Evolutionary conservation across 23 tunicate species (phyloP).

Genomic region (Trididemnum miniatum): DNA sequence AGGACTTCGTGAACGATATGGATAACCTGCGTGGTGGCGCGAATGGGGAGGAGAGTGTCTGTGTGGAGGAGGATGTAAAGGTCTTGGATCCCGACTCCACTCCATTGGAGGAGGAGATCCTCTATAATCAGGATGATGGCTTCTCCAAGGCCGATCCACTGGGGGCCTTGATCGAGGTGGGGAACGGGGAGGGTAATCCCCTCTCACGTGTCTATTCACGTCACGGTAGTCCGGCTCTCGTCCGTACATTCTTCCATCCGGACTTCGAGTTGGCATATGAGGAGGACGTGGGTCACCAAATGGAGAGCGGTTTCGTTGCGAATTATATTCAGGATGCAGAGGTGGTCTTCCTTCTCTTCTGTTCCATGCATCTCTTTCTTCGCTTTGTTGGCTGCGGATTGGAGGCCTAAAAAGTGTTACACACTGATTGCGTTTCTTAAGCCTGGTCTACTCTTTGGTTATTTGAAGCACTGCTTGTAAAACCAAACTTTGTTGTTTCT

Average conservation of each 20-base stretch:
- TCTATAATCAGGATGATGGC: constrained; percentile 31
- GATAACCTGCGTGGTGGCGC: constrained; percentile 39
- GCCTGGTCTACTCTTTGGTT: too few species aligned
- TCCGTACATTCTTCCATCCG: constrained; percentile 19
- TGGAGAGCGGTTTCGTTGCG: constrained; percentile 39
- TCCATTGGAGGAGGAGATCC: constrained; percentile 39
- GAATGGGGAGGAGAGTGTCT: constrained; percentile 28
- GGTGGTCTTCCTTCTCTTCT: constrained; percentile 59
- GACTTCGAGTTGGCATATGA: constrained; percentile 44
- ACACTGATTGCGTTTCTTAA: too few species aligned
- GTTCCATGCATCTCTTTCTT: constrained; percentile 42
- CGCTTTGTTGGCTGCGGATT: background rate
- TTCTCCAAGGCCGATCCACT: constrained; percentile 1
- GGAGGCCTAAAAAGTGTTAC: constrained; percentile 11
- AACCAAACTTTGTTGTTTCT: too few species aligned
- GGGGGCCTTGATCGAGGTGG: constrained; percentile 55
- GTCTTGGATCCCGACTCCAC: constrained; percentile 31
- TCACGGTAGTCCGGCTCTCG: constrained; percentile 52
- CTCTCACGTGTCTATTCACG: constrained; percentile 35
- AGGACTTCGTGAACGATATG: constrained; percentile 39
- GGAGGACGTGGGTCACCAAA: constrained; percentile 33
- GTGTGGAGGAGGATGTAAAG: background rate
- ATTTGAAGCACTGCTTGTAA: too few species aligned
- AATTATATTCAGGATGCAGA: constrained; percentile 27
- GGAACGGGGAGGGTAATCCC: constrained; percentile 46